Base-by-base conservation (phyloP, 1,140 invertebrate genomes). In the Cephus cinctus region DNA sequence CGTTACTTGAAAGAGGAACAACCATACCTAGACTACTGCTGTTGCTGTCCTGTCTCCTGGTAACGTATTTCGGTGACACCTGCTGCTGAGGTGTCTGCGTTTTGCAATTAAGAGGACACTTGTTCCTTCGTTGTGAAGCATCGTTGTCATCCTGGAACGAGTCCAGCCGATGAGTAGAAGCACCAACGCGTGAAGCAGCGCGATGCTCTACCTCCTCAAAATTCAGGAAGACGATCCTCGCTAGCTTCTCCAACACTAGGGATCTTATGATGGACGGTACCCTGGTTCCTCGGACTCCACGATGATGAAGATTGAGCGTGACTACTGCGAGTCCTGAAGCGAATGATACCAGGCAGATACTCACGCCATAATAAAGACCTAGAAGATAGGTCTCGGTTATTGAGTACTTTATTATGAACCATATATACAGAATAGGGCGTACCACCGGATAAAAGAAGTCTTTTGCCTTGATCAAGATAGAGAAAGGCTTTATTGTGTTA, bases 361-460 rank as follows among this genome's bases (percentile, higher is more conserved):
- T 93, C 1, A 92, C 89, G 15, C 92, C 92, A 62, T 95, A 96
- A 69, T 95, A 95, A 47, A 94, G 76, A 76, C 90, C 91, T 93
- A 77, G 69, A 75, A 60, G n/a, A n/a, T n/a, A n/a, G n/a, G n/a
- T n/a, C n/a, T n/a, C n/a, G n/a, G n/a, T n/a, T n/a, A n/a, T n/a
- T n/a, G n/a, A n/a, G n/a, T n/a, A n/a, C n/a, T n/a, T n/a, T n/a
- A n/a, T n/a, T n/a, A n/a, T n/a, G n/a, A n/a, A n/a, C n/a, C n/a
- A n/a, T n/a, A n/a, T n/a, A n/a, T n/a, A n/a, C n/a, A n/a, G n/a
- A n/a, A n/a, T n/a, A n/a, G n/a, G n/a, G n/a, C n/a, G n/a, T n/a
- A n/a, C n/a, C n/a, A n/a, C n/a, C n/a, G n/a, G n/a, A n/a, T n/a
- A n/a, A n/a, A n/a, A n/a, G n/a, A n/a, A n/a, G n/a, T n/a, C n/a